Conservation (phyloP, 53 echinoderm and acorn worm species). For the Holothuria leucospilota region DNA sequence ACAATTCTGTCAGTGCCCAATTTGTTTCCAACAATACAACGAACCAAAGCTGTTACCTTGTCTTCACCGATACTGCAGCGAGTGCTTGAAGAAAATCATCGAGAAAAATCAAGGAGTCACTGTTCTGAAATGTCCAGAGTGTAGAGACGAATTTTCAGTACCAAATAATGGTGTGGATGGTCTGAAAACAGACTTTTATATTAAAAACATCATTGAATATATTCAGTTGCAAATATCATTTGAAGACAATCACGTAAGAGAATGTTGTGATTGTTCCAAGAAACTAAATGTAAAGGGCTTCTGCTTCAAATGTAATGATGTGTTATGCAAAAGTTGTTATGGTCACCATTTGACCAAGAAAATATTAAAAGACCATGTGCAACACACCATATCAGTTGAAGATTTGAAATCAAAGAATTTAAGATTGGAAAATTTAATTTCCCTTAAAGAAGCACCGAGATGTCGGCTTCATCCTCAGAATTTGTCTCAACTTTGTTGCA, state of each 20-base stretch:
- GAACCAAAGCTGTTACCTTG: slow-evolving; percentile 9
- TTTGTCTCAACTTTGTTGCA: background rate
- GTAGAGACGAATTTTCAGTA: background rate
- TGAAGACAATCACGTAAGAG: no score
- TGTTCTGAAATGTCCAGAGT: background rate
- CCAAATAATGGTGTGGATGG: background rate
- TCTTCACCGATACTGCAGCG: slow-evolving; percentile 17
- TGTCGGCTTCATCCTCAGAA: background rate
- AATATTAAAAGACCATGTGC: background rate
- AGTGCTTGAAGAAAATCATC: background rate
- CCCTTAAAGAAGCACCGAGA: background rate
- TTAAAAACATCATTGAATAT: no score
- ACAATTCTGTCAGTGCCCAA: no score
- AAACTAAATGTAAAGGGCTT: no score
- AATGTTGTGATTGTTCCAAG: no score
- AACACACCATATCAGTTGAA: background rate
- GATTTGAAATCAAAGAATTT: no score
- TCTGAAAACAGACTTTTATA: slow-evolving; percentile 1
- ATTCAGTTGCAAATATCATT: no score
- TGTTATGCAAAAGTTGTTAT: no score
- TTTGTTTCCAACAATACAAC: background rate
- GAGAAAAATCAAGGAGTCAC: background rate
- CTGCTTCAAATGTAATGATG: no score
- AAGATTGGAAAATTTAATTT: no score
- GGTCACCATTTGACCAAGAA: background rate